Percentiles rank a stretch among this genome's conserved stretches.
Conservation (phyloP, 2,888 invertebrate genomes). For the Xanthorhoe spadicearia region DNA sequence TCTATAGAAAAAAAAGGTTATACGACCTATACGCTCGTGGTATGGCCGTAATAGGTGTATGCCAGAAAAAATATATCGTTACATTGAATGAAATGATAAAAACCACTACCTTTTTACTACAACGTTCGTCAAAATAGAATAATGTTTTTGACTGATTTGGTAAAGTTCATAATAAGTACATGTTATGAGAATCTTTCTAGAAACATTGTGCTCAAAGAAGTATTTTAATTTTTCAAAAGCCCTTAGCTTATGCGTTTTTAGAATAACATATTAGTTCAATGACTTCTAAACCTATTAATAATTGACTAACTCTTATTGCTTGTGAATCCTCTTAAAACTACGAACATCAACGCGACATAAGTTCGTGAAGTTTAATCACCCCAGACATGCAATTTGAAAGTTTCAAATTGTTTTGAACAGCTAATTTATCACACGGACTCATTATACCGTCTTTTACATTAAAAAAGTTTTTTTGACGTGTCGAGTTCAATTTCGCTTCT, state of each 20-base stretch:
- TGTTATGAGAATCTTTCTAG: no score
- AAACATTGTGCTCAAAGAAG: not conserved
- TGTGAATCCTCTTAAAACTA: slow-evolving; percentile 10
- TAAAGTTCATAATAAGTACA: no score
- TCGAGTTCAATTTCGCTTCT: slow-evolving; percentile 15
- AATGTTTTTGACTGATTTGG: no score
- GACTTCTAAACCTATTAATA: not conserved
- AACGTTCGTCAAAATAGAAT: no score
- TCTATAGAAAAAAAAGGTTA: no score
- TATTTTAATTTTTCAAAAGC: not conserved
- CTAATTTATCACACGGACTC: slow-evolving; percentile 38
- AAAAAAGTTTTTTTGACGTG: slow-evolving; percentile 26
- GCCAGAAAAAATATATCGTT: no score
- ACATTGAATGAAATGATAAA: no score
- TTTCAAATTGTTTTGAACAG: slow-evolving; percentile 41
- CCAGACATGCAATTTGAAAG: slow-evolving; percentile 41
- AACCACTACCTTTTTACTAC: no score
- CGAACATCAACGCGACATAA: slow-evolving; percentile 23
- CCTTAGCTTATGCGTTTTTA: not conserved
- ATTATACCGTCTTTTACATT: slow-evolving; percentile 38
- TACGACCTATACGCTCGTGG: no score
- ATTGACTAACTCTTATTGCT: not conserved
- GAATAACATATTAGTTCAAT: not conserved
- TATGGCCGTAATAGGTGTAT: no score
- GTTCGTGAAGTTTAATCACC: slow-evolving; percentile 34